Conservation (phyloP, 2,888 invertebrate genomes). For the Stictocephala bisonia region DNA sequence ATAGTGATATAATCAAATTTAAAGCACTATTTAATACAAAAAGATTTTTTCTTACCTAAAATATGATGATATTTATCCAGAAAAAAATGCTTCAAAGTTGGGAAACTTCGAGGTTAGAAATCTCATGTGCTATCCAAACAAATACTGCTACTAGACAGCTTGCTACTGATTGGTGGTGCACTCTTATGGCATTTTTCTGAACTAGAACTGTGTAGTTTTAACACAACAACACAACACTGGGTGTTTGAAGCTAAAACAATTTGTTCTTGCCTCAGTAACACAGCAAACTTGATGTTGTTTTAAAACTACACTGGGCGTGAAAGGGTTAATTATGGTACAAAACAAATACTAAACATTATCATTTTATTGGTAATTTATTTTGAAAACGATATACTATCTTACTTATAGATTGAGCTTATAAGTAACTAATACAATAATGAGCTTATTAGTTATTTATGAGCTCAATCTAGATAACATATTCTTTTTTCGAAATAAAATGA, state of each 20-base stretch:
- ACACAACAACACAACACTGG: not conserved
- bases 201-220: not conserved
- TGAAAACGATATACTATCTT: no score
- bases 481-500: no score
- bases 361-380: no score
- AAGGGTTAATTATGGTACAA: no score
- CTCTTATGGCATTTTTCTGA: not conserved
- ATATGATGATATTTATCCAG: not conserved
- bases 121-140: no score
- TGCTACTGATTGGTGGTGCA: not conserved
- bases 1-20: not conserved
- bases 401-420: no score
- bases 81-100: not conserved
- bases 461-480: no score
- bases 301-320: not conserved
- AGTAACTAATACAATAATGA: no score
- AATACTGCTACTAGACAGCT: no score
- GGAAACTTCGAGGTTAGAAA: no score
- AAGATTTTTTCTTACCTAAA: not conserved
- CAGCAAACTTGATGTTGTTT: not conserved
- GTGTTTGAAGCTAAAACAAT: not conserved
- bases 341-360: no score
- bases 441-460: no score
- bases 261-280: not conserved
- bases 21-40: not conserved